These are phyloP conservation scores for Saimiri boliviensis DNA, from an alignment of 2,113 vertebrate genomes.

Conservation along the genomic window DNA sequence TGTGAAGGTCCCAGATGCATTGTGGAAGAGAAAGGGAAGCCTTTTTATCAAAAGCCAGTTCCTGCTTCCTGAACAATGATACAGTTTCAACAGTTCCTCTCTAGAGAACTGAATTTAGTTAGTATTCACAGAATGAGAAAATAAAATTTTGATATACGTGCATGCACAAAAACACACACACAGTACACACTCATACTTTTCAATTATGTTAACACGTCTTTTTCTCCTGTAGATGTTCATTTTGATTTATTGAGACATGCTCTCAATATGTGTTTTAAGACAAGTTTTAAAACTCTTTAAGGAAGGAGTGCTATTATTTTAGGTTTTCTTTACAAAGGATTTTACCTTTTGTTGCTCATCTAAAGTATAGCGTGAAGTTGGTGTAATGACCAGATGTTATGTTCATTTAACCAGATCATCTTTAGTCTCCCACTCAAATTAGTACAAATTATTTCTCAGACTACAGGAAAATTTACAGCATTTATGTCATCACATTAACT, in stretches of 20 bases:
- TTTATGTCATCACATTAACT: not conserved
- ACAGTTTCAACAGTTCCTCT: slow-evolving; percentile 78
- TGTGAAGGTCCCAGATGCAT: slow-evolving; percentile 82
- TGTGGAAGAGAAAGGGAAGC: slow-evolving; percentile 81
- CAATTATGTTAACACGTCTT: not conserved
- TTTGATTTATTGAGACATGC: not conserved
- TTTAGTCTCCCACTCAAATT: not conserved
- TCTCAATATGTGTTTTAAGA: not conserved
- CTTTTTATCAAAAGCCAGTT: slow-evolving; percentile 87
- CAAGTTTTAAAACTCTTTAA: slow-evolving; percentile 11
- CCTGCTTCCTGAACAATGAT: slow-evolving; percentile 85
- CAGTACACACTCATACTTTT: not conserved
- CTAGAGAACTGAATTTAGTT: slow-evolving; percentile 67
- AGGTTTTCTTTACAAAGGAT: slow-evolving; percentile 37
- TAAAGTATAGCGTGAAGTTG: not conserved
- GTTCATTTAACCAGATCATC: not conserved
- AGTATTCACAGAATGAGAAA: slow-evolving; percentile 61
- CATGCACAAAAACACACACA: fast-evolving
- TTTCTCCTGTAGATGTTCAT: not conserved
- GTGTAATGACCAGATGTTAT: slow-evolving; percentile 35
- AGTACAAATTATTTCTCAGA: slow-evolving; percentile 2
- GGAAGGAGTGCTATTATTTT: not conserved
- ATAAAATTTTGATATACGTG: slow-evolving; percentile 56
- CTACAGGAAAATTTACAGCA: not conserved
- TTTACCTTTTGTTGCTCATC: not conserved